Evolutionary conservation across 2,888 invertebrate genomes (phyloP), one percentile per base, ranked within the genome.

Genomic region (Pachymerium ferrugineum): DNA sequence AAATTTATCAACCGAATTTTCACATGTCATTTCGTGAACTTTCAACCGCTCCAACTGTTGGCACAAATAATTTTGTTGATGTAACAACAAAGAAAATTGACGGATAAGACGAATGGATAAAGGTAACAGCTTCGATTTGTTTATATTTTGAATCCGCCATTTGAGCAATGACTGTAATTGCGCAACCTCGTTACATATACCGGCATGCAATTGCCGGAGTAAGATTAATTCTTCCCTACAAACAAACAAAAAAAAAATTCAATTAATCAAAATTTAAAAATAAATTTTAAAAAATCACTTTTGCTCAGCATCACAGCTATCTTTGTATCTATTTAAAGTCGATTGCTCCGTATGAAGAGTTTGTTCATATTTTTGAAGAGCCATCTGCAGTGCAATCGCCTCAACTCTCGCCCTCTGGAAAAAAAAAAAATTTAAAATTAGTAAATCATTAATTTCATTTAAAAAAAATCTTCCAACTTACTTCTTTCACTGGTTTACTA

Each of bases 181-280:
- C 19, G 19, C 28, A n/a, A 68, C 68, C 25, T 68, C 68, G 19
- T 68, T 28, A 68, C 68, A 68, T 14, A 68, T 68, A 6, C 68
- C 68, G 6, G 68, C 25, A 12, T 30, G 68, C 28, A 68, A 68
- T 6, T 68, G 22, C n/a, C 68, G 30, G 22, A 68, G 25, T 14
- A 68, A 28, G 3, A n/a, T 12, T 30, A 68, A 30, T 30, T 68
- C 68, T 10, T 30, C 28, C 68, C 68, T 68, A 12, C 3, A 30
- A n/a, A n/a, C n/a, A n/a, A n/a, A n/a, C n/a, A n/a, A n/a, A n/a
- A n/a, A n/a, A n/a, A n/a, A n/a, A n/a, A n/a, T n/a, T n/a, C n/a
- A n/a, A n/a, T n/a, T n/a, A n/a, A n/a, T n/a, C 10, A 8, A 42
- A 42, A 42, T 42, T 8, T 4, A 10, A 42, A 42, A 10, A 42